A percentile compares a stretch with the other conserved stretches of the same genome.
Evolutionary conservation across 2,113 vertebrate genomes (phyloP).

Genomic region (Riparia riparia): DNA sequence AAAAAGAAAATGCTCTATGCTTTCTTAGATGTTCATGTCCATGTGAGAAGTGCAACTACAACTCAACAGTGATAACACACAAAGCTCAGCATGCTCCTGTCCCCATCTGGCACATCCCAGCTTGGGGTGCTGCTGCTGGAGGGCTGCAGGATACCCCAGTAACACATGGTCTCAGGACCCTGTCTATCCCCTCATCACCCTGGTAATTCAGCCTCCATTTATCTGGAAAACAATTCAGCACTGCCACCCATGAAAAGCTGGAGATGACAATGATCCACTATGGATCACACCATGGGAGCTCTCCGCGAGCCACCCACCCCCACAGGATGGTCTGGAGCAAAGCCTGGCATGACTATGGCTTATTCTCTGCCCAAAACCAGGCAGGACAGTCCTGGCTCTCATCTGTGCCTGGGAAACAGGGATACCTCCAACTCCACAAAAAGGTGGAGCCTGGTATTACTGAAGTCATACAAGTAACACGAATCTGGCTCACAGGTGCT

Average conservation of each 20-base stretch:
- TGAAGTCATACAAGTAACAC: background rate
- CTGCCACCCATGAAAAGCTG: background rate
- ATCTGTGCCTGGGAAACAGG: background rate
- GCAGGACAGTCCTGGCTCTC: background rate
- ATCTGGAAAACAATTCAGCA: background rate
- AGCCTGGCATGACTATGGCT: fast-evolving
- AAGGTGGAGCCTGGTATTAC: background rate
- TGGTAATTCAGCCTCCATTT: fast-evolving
- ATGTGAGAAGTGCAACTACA: fast-evolving
- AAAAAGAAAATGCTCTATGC: background rate
- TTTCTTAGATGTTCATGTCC: background rate
- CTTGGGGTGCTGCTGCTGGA: background rate
- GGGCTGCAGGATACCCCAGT: too few species aligned
- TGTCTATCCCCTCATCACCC: background rate
- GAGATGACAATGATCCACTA: fast-evolving
- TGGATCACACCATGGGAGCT: fast-evolving
- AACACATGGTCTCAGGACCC: fast-evolving
- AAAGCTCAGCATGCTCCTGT: background rate
- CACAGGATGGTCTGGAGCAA: background rate
- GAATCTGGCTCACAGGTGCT: background rate
- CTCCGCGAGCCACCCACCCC: background rate
- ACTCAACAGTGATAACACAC: fast-evolving
- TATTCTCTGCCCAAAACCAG: background rate
- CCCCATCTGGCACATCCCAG: fast-evolving
- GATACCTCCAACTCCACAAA: background rate